Base-by-base conservation (phyloP, 2,888 invertebrate species). In the Tachystola acroxantha region DNA sequence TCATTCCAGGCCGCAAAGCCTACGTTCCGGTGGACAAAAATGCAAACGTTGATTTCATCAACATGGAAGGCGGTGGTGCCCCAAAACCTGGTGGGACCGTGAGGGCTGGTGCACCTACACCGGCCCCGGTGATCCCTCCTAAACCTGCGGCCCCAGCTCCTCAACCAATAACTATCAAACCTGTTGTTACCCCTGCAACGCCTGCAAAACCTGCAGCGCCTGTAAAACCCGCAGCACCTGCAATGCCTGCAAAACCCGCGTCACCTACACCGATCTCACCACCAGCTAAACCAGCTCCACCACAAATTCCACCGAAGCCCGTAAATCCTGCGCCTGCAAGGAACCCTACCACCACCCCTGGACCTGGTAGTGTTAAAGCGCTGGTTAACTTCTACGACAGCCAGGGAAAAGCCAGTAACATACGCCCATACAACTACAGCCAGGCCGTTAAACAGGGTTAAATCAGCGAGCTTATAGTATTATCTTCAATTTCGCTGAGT, bases 401-500 rank as follows among this genome's bases (percentile, higher is more conserved):
- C 35, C 78, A 74, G 42, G 86, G 86, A 16, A 79, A 81, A 40
- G 79, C 57, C 1, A 84, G 84, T 35, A 62, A 60, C 0, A 82
- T 86, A 32, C 67, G 86, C 9, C 86, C 86, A 0, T 79, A 84
- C 54, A 71, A 68, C 33, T 86, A 86, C 56, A 81, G 82, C 36
- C 73, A 78, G 46, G 81, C 86, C 14, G 86, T 85, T n/a, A 85
- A 82, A 50, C 80, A 85, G 48, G 85, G 84, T 32, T 74, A 56
- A 68, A n/a, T n/a, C n/a, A n/a, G n/a, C n/a, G n/a, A n/a, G n/a
- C 7, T 20, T 20, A 20, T 20, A 4, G 5, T 20, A 20, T 7
- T 6, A 20, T 6, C 7, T 20, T 7, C 20, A 20, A 4, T 20
- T 20, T 20, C 20, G 7, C 20, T 20, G 20, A 4, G 7, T 6